phyloP scores from a whole-genome alignment of 2,888 invertebrate species.

The Xylocampa areola region DNA sequence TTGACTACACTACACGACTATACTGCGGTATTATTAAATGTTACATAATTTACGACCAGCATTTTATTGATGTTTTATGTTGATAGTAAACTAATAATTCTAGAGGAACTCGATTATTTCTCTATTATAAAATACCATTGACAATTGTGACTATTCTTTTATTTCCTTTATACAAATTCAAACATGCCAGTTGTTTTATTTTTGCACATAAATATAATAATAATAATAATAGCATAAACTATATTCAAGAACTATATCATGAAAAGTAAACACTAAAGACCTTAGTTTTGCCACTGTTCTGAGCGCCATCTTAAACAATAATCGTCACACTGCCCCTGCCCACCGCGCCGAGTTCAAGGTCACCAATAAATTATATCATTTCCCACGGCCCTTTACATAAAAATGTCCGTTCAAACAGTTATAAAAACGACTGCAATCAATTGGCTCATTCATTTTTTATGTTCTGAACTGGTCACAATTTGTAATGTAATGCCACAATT shows the following conservation, averaged over 20 bases:
- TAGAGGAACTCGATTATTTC: too few relatives aligned
- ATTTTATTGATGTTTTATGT: background rate
- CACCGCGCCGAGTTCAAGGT: conserved; percentile 46
- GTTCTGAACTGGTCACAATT: conserved; percentile 13
- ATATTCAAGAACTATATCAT: background rate
- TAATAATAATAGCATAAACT: too few relatives aligned
- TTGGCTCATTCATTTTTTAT: conserved; percentile 35
- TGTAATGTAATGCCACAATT: conserved; percentile 38
- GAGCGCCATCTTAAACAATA: conserved; percentile 27
- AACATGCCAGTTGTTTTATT: too few relatives aligned
- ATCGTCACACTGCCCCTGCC: conserved; percentile 1
- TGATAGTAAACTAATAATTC: background rate
- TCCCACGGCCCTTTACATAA: conserved; percentile 57
- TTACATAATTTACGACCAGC: background rate
- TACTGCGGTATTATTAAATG: conserved; percentile 1
- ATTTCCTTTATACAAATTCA: too few relatives aligned
- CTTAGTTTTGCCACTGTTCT: conserved; percentile 38
- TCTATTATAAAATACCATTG: too few relatives aligned
- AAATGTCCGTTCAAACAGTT: conserved; percentile 35
- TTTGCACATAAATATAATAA: too few relatives aligned
- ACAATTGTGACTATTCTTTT: too few relatives aligned
- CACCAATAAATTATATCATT: conserved; percentile 35
- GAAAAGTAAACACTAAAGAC: conserved; percentile 26
- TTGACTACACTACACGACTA: background rate
- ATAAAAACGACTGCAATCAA: conserved; percentile 26